Evolutionary conservation across 2,113 vertebrate species (phyloP), one percentile per base, ranked within the genome.

Genomic region (Sapajus apella): DNA sequence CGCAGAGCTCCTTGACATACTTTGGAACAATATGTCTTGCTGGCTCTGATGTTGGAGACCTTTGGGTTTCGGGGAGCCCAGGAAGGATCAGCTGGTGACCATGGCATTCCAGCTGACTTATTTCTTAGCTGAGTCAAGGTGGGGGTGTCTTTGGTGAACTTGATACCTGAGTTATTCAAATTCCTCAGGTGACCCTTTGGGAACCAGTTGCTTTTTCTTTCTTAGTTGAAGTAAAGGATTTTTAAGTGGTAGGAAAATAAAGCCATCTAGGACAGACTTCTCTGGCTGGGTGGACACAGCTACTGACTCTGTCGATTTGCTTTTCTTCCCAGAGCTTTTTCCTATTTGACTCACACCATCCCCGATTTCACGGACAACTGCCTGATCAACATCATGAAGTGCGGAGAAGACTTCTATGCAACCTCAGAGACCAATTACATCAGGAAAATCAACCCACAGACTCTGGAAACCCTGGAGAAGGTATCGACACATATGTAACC

Each of bases 351-450:
- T 87, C 99, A 99, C 92, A 97, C 98, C 92, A 99, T 99, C 97
- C 99, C 99, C 0, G 99, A 99, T 97, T 99, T 99, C 98, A 99
- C 99, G 0, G 99, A 99, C 98, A 99, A 99, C 98, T 99, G 99
- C 98, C 77, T 99, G 92, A 99, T 99, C 96, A 99, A 99, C 98
- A 99, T 99, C 81, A 99, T 99, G 95, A 99, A 97, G 97, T 99
- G 99, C 82, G 99, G 99, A 9, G 96, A 99, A 30, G 99, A 99
- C 94, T 99, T 99, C 98, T 99, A 99, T 85, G 99, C 99, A 0
- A 99, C 99, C 86, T 99, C 99, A 0, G 99, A 99, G 98, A 98
- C 99, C 84, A 99, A 99, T 97, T 99, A 99, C 98, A 99, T 99
- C 66, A 99, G 99, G 97, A 99, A 99, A 98, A 99, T 99, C 47